Percentiles rank a stretch among this genome's conserved stretches.
Conservation (phyloP, 2,888 invertebrate species). For the Bombyx huttoni region DNA sequence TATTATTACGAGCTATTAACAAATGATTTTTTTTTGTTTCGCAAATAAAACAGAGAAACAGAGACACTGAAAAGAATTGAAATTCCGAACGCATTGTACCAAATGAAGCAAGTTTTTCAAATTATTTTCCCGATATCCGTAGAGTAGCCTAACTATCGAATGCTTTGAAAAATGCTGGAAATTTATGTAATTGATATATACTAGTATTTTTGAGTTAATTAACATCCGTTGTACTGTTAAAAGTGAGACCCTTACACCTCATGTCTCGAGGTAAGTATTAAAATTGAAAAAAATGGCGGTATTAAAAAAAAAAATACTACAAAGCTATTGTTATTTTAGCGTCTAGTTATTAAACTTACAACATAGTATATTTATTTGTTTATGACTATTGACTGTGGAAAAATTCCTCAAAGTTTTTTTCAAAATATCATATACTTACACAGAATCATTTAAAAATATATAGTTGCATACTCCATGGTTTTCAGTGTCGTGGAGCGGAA, state of each 20-base stretch:
- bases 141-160: slow-evolving; percentile 14
- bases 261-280: no score
- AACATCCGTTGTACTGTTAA: no score
- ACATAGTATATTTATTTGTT: no score
- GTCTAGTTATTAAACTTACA: no score
- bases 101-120: slow-evolving; percentile 69
- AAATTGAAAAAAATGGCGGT: no score
- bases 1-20: no score
- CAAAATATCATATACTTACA: not conserved
- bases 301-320: no score
- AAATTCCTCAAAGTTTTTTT: no score
- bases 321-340: no score
- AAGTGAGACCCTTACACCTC: no score
- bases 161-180: not conserved
- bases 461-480: slow-evolving; percentile 17
- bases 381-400: no score
- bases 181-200: slow-evolving; percentile 1
- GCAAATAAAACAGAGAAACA: slow-evolving; percentile 13
- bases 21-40: no score
- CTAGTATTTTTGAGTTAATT: not conserved
- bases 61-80: slow-evolving; percentile 60
- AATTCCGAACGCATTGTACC: slow-evolving; percentile 65
- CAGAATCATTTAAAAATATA: not conserved
- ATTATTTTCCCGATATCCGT: slow-evolving; percentile 17
- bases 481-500: slow-evolving; percentile 23